A percentile compares a stretch with the other conserved stretches of the same genome.
Evolutionary conservation across 2,888 invertebrate species (phyloP).

Genomic region (Scelioninae gen. 2): DNA sequence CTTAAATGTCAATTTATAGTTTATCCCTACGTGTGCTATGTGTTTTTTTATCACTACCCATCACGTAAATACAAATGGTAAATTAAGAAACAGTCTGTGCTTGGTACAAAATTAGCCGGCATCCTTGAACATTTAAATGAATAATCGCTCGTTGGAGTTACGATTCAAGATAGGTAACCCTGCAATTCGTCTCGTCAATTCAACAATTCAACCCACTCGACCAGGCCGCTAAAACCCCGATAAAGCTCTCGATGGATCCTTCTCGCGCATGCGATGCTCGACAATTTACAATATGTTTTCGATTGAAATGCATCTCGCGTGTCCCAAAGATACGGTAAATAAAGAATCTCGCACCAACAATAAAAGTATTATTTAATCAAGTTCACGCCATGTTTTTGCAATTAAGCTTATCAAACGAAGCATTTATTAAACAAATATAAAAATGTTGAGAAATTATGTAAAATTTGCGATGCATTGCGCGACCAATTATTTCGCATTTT

Average conservation of each 20-base stretch:
- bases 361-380: constrained; percentile 46
- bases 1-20: too few relatives aligned
- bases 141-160: constrained; percentile 36
- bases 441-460: constrained; percentile 21
- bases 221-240: neutral
- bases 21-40: too few relatives aligned
- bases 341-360: constrained; percentile 22
- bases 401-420: constrained; percentile 35
- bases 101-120: constrained; percentile 29
- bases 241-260: constrained; percentile 9
- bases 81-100: neutral
- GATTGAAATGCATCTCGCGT: constrained; percentile 12
- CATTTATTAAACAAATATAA: constrained; percentile 32
- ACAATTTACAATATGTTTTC: constrained; percentile 31
- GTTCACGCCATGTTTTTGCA: constrained; percentile 38
- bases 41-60: too few relatives aligned
- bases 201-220: constrained; percentile 26
- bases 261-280: constrained; percentile 9
- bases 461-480: constrained; percentile 1
- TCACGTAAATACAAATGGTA: neutral
- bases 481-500: too few relatives aligned
- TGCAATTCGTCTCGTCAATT: constrained; percentile 25
- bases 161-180: constrained; percentile 26
- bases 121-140: constrained; percentile 45
- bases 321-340: constrained; percentile 29